A percentile compares a stretch with the other conserved stretches of the same genome.
phyloP scores from a whole-genome alignment of 2,797 vertebrate genomes.

The Phalanger gymnotis region DNA sequence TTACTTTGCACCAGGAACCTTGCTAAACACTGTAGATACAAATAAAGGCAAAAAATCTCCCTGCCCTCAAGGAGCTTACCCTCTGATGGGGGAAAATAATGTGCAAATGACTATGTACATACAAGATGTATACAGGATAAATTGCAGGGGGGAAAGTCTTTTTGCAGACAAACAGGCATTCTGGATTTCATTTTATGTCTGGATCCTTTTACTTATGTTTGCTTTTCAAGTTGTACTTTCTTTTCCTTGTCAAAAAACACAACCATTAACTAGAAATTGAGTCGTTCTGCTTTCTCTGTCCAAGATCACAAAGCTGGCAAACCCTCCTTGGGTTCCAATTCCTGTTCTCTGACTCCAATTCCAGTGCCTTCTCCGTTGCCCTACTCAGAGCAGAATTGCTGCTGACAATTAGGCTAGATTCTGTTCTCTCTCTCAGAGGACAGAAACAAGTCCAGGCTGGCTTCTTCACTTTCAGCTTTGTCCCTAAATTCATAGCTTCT shows the following conservation, averaged over 20 bases:
- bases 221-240: neutral
- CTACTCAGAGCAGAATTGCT: neutral
- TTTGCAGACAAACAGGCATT: neutral
- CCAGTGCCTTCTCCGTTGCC: neutral
- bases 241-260: neutral
- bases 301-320: neutral
- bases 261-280: neutral
- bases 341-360: neutral
- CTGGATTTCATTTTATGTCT: neutral
- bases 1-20: neutral
- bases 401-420: neutral
- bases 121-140: neutral
- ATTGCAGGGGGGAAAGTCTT: neutral
- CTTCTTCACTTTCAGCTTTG: neutral
- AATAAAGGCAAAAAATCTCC: neutral
- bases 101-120: neutral
- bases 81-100: neutral
- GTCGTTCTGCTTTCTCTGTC: neutral
- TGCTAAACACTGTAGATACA: neutral
- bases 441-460: neutral
- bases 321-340: neutral
- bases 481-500: neutral
- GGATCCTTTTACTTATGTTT: neutral
- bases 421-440: neutral
- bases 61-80: neutral